phyloP scores from a whole-genome alignment of 2,888 invertebrate species.

The Euproctis similis region DNA sequence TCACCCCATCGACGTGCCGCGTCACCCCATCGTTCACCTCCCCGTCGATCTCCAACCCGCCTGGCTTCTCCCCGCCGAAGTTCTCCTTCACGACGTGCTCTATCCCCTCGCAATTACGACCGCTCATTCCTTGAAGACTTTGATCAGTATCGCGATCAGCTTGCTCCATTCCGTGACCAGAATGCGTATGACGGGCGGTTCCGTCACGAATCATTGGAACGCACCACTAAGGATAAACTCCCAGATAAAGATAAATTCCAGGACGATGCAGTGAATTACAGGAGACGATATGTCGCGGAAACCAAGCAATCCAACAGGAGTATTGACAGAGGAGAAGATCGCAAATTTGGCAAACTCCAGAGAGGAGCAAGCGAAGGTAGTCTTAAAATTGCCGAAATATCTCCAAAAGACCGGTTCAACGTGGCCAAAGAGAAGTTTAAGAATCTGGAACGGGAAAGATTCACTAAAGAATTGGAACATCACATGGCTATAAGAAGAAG shows the following conservation, averaged over 20 bases:
- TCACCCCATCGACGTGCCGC: conserved; percentile 39
- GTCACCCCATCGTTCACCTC: conserved; percentile 19
- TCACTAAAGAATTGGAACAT: conserved; percentile 73
- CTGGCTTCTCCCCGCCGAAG: conserved; percentile 32
- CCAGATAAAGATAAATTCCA: conserved; percentile 46
- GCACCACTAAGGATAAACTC: conserved; percentile 41
- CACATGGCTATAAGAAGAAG: conserved; percentile 71
- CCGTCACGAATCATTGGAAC: conserved; percentile 64
- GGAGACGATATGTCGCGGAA: conserved; percentile 70
- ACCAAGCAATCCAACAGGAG: conserved; percentile 63
- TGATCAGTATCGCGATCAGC: conserved; percentile 48
- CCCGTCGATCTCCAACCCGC: conserved; percentile 21
- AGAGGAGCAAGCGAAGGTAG: conserved; percentile 66
- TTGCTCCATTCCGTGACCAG: conserved; percentile 57
- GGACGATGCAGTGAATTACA: conserved; percentile 53
- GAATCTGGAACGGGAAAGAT: conserved; percentile 83
- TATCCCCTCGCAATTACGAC: conserved; percentile 39
- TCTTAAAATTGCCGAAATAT: conserved; percentile 58
- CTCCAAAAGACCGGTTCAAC: conserved; percentile 87
- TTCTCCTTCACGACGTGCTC: conserved; percentile 41
- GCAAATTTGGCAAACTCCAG: conserved; percentile 60
- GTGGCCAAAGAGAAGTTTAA: conserved; percentile 91
- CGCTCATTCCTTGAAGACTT: conserved; percentile 40
- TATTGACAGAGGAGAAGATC: conserved; percentile 64
- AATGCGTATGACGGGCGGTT: conserved; percentile 55